Evolutionary conservation across 2,113 vertebrate species (phyloP), one percentile per base, ranked within the genome.

Genomic region (Okapia johnstoni): DNA sequence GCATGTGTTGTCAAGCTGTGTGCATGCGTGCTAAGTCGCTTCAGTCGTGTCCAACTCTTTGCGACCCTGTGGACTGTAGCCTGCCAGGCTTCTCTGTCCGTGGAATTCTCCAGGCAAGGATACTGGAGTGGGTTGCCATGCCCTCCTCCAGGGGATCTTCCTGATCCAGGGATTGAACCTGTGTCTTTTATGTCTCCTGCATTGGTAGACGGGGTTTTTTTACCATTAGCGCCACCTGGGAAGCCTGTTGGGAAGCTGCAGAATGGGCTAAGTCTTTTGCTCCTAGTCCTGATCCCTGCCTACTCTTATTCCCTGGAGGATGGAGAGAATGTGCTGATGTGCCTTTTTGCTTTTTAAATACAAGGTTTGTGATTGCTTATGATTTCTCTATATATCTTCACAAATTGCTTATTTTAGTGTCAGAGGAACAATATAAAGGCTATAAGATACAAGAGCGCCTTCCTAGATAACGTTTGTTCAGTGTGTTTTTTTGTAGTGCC

Each of bases 381-480:
- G 85, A 52, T 88, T 96, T 92, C 77, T 94, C 84, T 96, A 16
- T 89, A 36, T 96, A 60, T 87, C 46, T 95, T 87, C 92, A 23
- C 36, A 92, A 46, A 55, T 46, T n/a, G 63, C 87, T 95, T 80
- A 95, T 83, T 92, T 92, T 52, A 93, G 81, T 96, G 48, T 63
- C 85, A 89, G 91, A 96, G 54, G 54, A 92, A 40, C 63, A 88
- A 12, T 61, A 5, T 33, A 84, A 73, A 96, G 61, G 50, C 66
- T 84, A 2, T 97, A 66, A 76, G 92, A 57, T 46, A 43, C 6
- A 88, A 48, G 36, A 54, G 48, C 57, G 25, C 66, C 83, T 89
- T 90, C 73, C 66, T 94, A 70, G 79, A 43, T 83, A 61, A 86
- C 43, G 5, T 92, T 80, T 83, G 91, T 76, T 79, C 58, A 48